Conservation (phyloP, 2,113 vertebrate genomes). For the Silurus glanis region DNA sequence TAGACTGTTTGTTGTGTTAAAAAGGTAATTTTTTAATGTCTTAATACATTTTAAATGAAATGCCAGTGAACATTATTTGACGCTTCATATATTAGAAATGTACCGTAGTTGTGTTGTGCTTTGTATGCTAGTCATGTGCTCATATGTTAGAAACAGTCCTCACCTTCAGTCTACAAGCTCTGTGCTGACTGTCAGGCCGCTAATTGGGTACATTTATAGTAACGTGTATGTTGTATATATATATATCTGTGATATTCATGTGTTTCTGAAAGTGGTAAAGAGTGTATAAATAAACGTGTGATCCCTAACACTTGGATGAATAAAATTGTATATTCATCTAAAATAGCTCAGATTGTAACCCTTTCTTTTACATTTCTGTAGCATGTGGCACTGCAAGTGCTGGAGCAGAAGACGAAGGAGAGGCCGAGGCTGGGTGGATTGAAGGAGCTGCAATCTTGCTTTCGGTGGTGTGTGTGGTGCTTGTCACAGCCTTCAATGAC, state of each 20-base stretch:
- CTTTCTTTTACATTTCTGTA: conserved; percentile 53
- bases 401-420: conserved; percentile 90
- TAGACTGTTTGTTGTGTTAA: background rate
- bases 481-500: conserved; percentile 98
- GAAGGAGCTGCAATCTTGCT: conserved; percentile 96
- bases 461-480: conserved; percentile 94
- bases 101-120: background rate
- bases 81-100: background rate
- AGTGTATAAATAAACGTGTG: background rate
- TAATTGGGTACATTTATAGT: conserved; percentile 13
- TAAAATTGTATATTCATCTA: background rate
- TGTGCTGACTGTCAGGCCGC: background rate
- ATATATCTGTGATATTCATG: background rate
- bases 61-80: background rate
- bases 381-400: conserved; percentile 79
- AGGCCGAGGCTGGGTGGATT: conserved; percentile 95
- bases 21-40: background rate
- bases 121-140: background rate
- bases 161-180: background rate
- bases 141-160: background rate
- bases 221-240: background rate
- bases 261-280: background rate
- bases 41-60: background rate
- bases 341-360: background rate
- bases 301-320: too few relatives aligned